A percentile compares a stretch with the other conserved stretches of the same genome.
phyloP scores from a whole-genome alignment of 2,113 vertebrate species.

The Tyrannus savana region DNA sequence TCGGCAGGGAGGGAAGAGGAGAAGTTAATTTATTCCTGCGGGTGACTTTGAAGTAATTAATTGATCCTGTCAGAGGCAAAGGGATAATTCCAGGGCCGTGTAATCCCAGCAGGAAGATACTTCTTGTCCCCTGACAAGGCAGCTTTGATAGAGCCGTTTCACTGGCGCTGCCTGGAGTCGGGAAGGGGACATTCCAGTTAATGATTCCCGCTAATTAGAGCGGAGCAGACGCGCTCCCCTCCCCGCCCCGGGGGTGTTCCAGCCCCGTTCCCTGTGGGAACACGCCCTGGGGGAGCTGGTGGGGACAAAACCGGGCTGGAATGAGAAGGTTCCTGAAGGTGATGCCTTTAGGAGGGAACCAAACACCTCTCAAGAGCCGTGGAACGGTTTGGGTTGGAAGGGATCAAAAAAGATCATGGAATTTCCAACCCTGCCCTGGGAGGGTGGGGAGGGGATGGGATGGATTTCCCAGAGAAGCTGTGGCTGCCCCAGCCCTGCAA shows the following conservation, averaged over 20 bases:
- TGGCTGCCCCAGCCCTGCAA: too few species aligned
- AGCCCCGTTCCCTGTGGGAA: neutral
- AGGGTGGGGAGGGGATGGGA: too few species aligned
- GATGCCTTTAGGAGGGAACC: neutral
- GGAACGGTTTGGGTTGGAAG: too few species aligned
- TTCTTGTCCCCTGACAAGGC: constrained; percentile 21
- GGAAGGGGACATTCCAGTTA: neutral
- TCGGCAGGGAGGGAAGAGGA: neutral
- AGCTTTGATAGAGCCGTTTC: constrained; percentile 19
- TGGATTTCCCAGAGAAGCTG: too few species aligned
- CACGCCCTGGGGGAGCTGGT: too few species aligned
- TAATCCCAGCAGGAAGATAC: constrained; percentile 14
- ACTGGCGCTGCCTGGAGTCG: neutral
- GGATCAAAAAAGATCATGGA: too few species aligned
- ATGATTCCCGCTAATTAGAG: neutral
- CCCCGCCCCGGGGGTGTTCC: neutral
- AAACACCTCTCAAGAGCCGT: too few species aligned
- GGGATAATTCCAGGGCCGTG: neutral
- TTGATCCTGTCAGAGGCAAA: constrained; percentile 16
- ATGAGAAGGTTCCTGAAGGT: neutral
- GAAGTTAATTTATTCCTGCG: constrained; percentile 24
- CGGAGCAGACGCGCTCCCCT: neutral
- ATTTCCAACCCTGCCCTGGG: too few species aligned
- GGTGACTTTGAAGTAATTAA: constrained; percentile 35
- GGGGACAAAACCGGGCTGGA: neutral